Evolutionary conservation across 2,113 vertebrate species (phyloP).

Genomic region (Gnathonemus longibarbis): DNA sequence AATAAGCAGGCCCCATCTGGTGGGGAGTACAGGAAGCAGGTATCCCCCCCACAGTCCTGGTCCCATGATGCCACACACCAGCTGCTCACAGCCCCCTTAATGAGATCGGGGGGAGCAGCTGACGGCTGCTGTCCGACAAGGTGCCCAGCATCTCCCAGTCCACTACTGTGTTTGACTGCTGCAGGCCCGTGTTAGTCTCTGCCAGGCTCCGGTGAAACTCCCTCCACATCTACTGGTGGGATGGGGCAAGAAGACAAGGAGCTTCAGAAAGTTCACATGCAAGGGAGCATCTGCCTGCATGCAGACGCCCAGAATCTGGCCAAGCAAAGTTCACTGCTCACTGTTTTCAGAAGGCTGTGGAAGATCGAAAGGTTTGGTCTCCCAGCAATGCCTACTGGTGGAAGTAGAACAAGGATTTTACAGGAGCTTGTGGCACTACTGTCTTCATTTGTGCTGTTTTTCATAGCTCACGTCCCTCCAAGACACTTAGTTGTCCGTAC

Average conservation of each 20-base stretch:
- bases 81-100: slow-evolving; percentile 33
- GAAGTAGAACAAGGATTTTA: neutral
- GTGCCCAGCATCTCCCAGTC: neutral
- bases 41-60: slow-evolving; percentile 6
- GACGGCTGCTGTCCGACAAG: neutral
- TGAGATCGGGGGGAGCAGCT: slow-evolving; percentile 8
- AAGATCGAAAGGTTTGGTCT: neutral
- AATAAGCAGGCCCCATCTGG: slow-evolving; percentile 43
- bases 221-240: neutral
- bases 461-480: neutral
- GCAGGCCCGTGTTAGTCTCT: neutral
- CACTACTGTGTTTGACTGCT: neutral
- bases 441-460: neutral
- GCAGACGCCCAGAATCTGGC: neutral
- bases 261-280: neutral
- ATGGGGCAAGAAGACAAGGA: neutral
- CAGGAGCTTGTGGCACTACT: neutral
- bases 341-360: neutral
- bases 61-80: slow-evolving; percentile 29
- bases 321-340: neutral
- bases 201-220: neutral
- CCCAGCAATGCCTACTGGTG: neutral
- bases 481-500: neutral
- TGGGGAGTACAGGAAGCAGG: slow-evolving; percentile 35
- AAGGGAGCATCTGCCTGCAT: neutral